Evolutionary conservation across 2,113 vertebrate species (phyloP), one percentile per base, ranked within the genome.

Genomic region (Phocoena phocoena): DNA sequence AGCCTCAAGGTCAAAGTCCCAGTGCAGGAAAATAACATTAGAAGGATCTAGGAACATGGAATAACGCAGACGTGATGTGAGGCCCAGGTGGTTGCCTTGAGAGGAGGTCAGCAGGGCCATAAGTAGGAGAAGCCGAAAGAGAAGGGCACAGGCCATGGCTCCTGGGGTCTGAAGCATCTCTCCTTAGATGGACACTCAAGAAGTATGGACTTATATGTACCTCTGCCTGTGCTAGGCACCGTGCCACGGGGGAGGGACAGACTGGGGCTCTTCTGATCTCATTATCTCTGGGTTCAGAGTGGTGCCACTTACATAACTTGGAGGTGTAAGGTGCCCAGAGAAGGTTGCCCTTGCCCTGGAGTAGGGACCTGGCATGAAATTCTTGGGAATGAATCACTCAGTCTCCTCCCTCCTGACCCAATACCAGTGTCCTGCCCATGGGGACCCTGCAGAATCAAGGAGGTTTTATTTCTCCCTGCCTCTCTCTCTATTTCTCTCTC

Each of bases 1-100:
- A 77, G 93, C 47, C 2, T 97, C 23, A 33, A 95, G 14, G 6
- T 99, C 96, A 3, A 99, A 99, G 81, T 99, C 99, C 99, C 98
- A 99, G 88, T 18, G 18, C 81, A 99, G 96, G 70, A 60, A 97
- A 28, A 99, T 90, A 50, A 63, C 28, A 2, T 88, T 73, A 31
- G 97, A 89, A 33, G 91, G 26, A 90, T 99, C 99, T 87, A 99
- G 96, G 88, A 98, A 98, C 11, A 97, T 96, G 87, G 98, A 98
- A 97, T 99, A 99, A 84, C 11, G 88, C 60, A 99, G 63, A 1
- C 0, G 80, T 11, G 95, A 79, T 1, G 12, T 90, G 71, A 89
- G 70, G 8, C 91, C 17, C 0, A 50, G 31, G 53, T 0, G 70
- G 1, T 83, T 74, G 28, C 89, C 80, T 47, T 26, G 97, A 10